Base-by-base conservation (phyloP, 2,888 invertebrate genomes). In the Chymomyza fuscimana region DNA sequence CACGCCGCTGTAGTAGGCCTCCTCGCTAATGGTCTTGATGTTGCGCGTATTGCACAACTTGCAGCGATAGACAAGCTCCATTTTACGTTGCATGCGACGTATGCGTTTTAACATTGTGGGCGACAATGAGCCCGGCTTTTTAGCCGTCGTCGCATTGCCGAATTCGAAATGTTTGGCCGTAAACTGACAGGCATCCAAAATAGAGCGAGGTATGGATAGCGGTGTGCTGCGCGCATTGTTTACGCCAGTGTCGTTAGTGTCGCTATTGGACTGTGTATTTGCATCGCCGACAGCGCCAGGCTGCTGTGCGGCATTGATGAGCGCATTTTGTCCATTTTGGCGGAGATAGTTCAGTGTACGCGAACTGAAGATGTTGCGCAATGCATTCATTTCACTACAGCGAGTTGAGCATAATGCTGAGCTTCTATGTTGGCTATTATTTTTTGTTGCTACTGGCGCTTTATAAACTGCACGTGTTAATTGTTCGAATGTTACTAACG, bases 31-130 rank as follows among this genome's bases (percentile, higher is more conserved):
- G 67, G 86, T 83, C 74, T 91, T 91, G 0, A 77, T 80, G 67
- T 91, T 91, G 50, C 91, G 89, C 12, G 91, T 91, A 63, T 91
- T 90, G 73, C 91, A 91, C 51, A 91, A 69, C 67, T 90, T 91
- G 76, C 91, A 91, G n/a, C 86, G 81, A 63, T 91, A 91, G 16
- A 89, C 89, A 22, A 91, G 81, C 62, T 91, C 88, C 46, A 91
- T 82, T 63, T 89, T 91, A 2, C 89, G 89, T 56, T 88, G 81
- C 79, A 91, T 88, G 25, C 88, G 86, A 6, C 89, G 79, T 40
- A 87, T 83, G 6, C 88, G 82, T 46, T 88, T 90, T 40, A 90
- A 61, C 6, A 90, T 87, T 5, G 82, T 82, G 4, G 90, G 90
- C 19, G 90, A 90, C 54, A 90, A 77, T 4, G 89, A 86, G 12